A percentile compares a stretch with the other conserved stretches of the same genome.
phyloP scores from a whole-genome alignment of 2,888 invertebrate genomes.

The Eucera pruinosa region DNA sequence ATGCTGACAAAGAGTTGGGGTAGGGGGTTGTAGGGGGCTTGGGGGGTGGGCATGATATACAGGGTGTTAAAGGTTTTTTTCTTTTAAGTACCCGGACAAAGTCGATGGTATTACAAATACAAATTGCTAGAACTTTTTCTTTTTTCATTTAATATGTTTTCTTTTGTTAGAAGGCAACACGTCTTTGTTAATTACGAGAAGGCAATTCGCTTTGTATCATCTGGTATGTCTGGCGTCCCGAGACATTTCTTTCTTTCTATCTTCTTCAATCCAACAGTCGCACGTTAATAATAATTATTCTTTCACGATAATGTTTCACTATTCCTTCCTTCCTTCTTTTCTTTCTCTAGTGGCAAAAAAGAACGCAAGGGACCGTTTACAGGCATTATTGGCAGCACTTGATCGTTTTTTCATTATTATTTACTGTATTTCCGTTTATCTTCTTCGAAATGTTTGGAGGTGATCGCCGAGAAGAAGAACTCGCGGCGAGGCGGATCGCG shows the following conservation, averaged over 20 bases:
- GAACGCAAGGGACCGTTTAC: slow-evolving; percentile 77
- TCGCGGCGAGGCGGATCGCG: background rate
- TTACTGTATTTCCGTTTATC: slow-evolving; percentile 29
- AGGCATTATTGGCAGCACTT: slow-evolving; percentile 84
- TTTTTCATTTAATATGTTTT: slow-evolving; percentile 71
- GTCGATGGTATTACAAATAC: slow-evolving; percentile 74
- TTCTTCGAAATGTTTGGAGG: slow-evolving; percentile 36
- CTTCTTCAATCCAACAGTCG: slow-evolving; percentile 53
- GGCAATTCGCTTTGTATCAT: slow-evolving; percentile 84
- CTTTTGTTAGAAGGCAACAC: slow-evolving; percentile 83
- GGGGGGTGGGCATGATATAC: slow-evolving; percentile 43
- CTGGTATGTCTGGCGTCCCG: slow-evolving; percentile 81
- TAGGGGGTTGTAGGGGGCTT: too few relatives aligned
- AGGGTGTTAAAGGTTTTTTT: slow-evolving; percentile 24
- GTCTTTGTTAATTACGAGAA: slow-evolving; percentile 83
- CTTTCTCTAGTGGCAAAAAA: slow-evolving; percentile 66
- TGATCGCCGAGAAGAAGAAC: slow-evolving; percentile 43
- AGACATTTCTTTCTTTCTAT: slow-evolving; percentile 64
- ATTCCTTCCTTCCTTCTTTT: background rate
- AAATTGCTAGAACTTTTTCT: slow-evolving; percentile 73
- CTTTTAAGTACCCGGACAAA: slow-evolving; percentile 82
- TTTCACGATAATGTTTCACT: slow-evolving; percentile 2
- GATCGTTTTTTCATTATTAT: slow-evolving; percentile 74
- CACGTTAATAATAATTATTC: slow-evolving; percentile 11
- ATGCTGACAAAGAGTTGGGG: slow-evolving; percentile 75